Evolutionary conservation across 1,140 invertebrate genomes (phyloP).

Genomic region (Musca vetustissima): DNA sequence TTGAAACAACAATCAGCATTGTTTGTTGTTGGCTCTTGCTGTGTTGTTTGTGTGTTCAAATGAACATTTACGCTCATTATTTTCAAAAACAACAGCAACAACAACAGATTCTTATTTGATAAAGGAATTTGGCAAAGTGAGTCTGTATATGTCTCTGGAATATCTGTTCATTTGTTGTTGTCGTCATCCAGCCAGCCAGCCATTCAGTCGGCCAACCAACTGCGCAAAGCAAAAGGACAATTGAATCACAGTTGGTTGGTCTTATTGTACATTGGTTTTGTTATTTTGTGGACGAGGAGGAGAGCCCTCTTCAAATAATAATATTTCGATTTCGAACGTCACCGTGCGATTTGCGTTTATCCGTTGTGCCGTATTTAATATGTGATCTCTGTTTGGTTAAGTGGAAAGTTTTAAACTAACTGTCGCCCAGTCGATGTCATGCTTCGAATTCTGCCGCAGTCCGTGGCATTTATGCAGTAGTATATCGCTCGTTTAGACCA

Average conservation of each 20-base stretch:
- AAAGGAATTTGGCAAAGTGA: background rate
- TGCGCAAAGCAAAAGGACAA: background rate
- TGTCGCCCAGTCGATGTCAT: too few relatives aligned
- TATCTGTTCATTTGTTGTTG: too few relatives aligned
- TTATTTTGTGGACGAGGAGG: too few relatives aligned
- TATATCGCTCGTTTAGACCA: too few relatives aligned
- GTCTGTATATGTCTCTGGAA: background rate
- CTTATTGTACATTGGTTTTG: background rate
- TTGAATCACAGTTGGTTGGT: background rate
- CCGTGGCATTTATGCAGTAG: too few relatives aligned
- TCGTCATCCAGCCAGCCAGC: conserved; percentile 5
- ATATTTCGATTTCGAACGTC: too few relatives aligned
- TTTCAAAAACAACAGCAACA: background rate
- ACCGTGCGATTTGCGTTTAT: too few relatives aligned
- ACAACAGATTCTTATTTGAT: background rate
- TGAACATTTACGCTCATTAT: background rate
- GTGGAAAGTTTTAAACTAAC: conserved; percentile 3
- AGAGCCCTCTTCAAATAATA: too few relatives aligned
- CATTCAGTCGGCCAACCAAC: conserved; percentile 7
- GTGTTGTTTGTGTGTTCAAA: conserved; percentile 1
- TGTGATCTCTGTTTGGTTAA: too few relatives aligned
- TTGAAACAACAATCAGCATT: background rate
- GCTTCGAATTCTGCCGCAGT: too few relatives aligned
- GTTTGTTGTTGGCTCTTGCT: background rate
- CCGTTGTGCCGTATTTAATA: background rate